A percentile compares a stretch with the other conserved stretches of the same genome.
phyloP scores from a whole-genome alignment of 2,888 invertebrate species.

The Ligdia adustata region DNA sequence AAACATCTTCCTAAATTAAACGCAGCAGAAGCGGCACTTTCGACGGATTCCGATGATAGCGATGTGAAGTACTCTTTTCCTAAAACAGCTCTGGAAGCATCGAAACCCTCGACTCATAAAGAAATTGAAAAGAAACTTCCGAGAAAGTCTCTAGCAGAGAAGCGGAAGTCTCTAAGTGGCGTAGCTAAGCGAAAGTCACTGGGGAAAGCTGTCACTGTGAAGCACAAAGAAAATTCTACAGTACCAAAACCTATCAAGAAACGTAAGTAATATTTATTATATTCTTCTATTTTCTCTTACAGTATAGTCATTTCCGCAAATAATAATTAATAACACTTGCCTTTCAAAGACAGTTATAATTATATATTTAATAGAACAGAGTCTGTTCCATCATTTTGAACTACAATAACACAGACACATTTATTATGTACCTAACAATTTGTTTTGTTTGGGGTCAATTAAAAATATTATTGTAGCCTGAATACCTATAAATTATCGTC shows the following conservation, averaged over 20 bases:
- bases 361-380: too few species aligned
- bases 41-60: conserved; percentile 74
- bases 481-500: too few species aligned
- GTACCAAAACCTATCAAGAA: conserved; percentile 59
- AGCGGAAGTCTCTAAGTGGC: conserved; percentile 62
- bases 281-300: too few species aligned
- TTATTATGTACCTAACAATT: too few species aligned
- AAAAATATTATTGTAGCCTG: too few species aligned
- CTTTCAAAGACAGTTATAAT: too few species aligned
- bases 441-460: too few species aligned
- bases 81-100: conserved; percentile 40
- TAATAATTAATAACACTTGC: too few species aligned
- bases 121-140: conserved; percentile 38
- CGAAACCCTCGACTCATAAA: conserved; percentile 43
- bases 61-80: conserved; percentile 79
- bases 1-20: conserved; percentile 47
- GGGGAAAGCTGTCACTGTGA: conserved; percentile 50
- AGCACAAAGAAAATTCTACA: conserved; percentile 48
- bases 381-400: too few species aligned
- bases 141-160: conserved; percentile 56
- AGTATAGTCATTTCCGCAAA: too few species aligned
- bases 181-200: conserved; percentile 70
- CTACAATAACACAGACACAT: too few species aligned
- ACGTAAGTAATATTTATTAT: conserved; percentile 60
- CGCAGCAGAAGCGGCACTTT: conserved; percentile 49